Conservation (phyloP, 1,140 invertebrate genomes). For the Conus ventricosus region DNA sequence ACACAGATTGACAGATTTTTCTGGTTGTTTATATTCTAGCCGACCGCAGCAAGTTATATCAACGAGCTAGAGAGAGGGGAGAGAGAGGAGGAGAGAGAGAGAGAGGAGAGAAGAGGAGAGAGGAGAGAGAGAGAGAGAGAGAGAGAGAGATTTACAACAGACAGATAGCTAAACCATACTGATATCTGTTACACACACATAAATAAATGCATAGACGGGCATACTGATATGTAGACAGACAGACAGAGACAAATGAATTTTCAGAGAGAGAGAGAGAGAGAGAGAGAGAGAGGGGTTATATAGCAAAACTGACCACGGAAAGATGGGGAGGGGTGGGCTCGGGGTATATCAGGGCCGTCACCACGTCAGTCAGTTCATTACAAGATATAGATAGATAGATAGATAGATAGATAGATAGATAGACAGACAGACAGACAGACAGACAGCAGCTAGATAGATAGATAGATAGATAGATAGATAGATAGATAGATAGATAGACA, state of each 20-base stretch:
- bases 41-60: too few species aligned
- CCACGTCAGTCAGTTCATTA: too few species aligned
- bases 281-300: neutral
- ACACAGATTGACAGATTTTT: too few species aligned
- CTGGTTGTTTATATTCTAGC: too few species aligned
- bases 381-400: neutral
- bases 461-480: neutral
- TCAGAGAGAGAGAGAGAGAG: neutral
- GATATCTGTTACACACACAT: too few species aligned
- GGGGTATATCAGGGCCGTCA: too few species aligned
- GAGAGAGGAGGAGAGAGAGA: too few species aligned
- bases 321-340: too few species aligned
- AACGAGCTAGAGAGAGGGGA: too few species aligned
- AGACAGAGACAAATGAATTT: neutral
- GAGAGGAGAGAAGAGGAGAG: too few species aligned
- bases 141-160: neutral
- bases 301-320: neutral
- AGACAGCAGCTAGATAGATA: neutral
- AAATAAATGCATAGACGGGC: neutral
- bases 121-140: neutral
- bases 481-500: neutral
- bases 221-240: neutral
- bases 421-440: conserved; percentile 11
- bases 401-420: neutral
- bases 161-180: neutral